Conservation (phyloP, 2,888 invertebrate genomes). For the Apocheima hispidaria region DNA sequence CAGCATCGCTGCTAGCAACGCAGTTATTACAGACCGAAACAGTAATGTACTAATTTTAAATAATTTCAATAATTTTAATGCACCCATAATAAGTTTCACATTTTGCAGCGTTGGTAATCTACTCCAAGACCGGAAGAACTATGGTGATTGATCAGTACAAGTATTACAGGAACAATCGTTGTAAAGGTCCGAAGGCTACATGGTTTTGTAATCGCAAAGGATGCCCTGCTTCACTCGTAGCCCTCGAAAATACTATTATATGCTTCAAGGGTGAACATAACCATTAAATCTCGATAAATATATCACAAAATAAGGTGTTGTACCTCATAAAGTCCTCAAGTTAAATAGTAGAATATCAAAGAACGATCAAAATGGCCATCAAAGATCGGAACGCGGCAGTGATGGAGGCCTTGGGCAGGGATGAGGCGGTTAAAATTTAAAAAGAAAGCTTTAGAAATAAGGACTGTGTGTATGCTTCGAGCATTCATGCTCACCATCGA, state of each 20-base stretch:
- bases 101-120: neutral
- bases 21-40: too few species aligned
- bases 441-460: too few species aligned
- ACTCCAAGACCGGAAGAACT: neutral
- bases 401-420: too few species aligned
- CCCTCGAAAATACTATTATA: neutral
- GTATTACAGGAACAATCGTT: neutral
- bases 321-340: too few species aligned
- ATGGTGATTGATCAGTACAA: neutral
- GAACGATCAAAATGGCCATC: too few species aligned
- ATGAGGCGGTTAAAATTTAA: too few species aligned
- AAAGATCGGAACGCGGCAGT: too few species aligned
- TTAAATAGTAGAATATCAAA: too few species aligned
- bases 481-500: too few species aligned
- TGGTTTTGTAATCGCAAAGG: conserved; percentile 2
- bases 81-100: neutral
- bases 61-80: too few species aligned
- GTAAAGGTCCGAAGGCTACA: neutral
- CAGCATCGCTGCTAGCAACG: too few species aligned
- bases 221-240: neutral
- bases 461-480: too few species aligned
- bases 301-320: neutral
- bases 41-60: neutral
- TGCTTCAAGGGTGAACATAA: neutral
- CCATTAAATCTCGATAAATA: neutral